phyloP scores from a whole-genome alignment of 2,888 invertebrate species.

The Athalia circularis region DNA sequence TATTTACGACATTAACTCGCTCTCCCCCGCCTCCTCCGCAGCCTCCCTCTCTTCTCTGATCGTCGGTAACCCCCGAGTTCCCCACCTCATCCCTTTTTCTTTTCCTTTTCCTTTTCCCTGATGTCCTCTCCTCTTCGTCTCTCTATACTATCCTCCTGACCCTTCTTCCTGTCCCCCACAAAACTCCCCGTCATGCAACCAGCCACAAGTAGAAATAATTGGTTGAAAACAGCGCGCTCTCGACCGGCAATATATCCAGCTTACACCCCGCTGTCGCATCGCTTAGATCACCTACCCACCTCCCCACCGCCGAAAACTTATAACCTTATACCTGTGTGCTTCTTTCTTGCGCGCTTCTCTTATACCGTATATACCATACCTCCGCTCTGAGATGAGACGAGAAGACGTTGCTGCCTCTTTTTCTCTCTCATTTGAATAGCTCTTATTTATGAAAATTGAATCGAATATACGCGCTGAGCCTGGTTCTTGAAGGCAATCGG shows the following conservation, averaged over 20 bases:
- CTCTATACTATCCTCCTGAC: conserved; percentile 48
- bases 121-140: conserved; percentile 32
- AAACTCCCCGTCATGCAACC: conserved; percentile 78
- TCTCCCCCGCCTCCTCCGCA: conserved; percentile 72
- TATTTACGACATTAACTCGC: conserved; percentile 74
- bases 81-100: conserved; percentile 69
- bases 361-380: conserved; percentile 45
- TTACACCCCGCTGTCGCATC: conserved; percentile 73
- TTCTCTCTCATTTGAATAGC: conserved; percentile 65
- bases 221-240: conserved; percentile 72
- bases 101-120: conserved; percentile 61
- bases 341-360: conserved; percentile 52
- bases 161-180: conserved; percentile 55
- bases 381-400: conserved; percentile 22
- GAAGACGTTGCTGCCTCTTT: conserved; percentile 44
- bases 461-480: conserved; percentile 64
- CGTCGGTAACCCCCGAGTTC: conserved; percentile 64
- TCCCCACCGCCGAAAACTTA: conserved; percentile 64
- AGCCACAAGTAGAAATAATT: conserved; percentile 75
- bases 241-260: conserved; percentile 72
- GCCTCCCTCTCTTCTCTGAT: conserved; percentile 67
- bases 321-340: conserved; percentile 48
- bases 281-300: conserved; percentile 71
- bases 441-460: conserved; percentile 71
- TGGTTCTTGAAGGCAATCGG: conserved; percentile 70